These are phyloP conservation scores for Myiozetetes cayanensis DNA, from an alignment of 2,113 vertebrate genomes.

Conservation along the genomic window DNA sequence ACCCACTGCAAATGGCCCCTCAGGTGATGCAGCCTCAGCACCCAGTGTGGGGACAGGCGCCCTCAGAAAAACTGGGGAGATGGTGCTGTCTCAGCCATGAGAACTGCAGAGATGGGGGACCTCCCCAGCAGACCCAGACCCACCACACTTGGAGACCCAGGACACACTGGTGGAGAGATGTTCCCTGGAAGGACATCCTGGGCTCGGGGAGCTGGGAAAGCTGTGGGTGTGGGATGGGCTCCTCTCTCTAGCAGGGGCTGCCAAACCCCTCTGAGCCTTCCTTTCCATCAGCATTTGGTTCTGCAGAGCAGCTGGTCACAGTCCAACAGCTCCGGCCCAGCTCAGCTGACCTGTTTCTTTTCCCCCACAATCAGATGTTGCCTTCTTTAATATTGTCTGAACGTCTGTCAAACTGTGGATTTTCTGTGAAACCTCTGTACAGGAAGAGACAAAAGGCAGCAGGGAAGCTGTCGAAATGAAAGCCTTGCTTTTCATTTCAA, in stretches of 20 bases:
- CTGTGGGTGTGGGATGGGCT: background rate
- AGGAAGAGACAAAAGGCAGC: slow-evolving; percentile 41
- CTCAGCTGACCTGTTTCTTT: background rate
- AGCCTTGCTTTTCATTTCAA: slow-evolving; percentile 59
- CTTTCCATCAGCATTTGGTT: rapidly evolving
- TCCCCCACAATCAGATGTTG: background rate
- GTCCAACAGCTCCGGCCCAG: background rate
- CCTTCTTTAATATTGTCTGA: slow-evolving; percentile 5
- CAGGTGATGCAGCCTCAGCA: background rate
- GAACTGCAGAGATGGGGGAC: background rate
- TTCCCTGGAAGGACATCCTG: background rate
- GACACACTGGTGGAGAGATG: background rate
- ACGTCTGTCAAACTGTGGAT: slow-evolving; percentile 34
- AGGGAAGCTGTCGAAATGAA: slow-evolving; percentile 38
- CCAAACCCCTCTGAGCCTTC: background rate
- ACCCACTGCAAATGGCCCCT: rapidly evolving
- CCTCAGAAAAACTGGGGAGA: background rate
- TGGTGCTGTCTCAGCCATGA: rapidly evolving
- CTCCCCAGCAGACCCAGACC: background rate
- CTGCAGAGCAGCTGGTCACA: background rate
- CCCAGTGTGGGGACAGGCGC: background rate
- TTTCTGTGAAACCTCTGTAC: slow-evolving; percentile 31
- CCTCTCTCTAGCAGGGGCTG: background rate
- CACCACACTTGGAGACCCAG: background rate
- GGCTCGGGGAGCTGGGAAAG: background rate